phyloP scores from a whole-genome alignment of 2,797 vertebrate species.

The Gallirallus australis region DNA sequence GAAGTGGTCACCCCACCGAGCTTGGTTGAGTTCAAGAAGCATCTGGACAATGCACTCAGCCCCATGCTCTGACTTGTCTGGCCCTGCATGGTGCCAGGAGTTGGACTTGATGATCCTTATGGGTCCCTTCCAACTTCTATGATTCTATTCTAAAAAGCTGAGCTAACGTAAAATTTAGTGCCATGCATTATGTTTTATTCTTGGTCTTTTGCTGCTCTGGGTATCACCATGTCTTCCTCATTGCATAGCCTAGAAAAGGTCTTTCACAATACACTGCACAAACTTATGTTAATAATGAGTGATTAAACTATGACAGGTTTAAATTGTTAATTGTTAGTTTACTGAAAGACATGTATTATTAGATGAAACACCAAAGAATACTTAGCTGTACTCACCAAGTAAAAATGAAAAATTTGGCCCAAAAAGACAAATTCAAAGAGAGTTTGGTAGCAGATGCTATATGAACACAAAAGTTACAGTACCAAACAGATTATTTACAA shows the following conservation, averaged over 20 bases:
- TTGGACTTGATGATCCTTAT: too few species aligned
- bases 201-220: conserved; percentile 51
- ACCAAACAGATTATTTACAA: neutral
- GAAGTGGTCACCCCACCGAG: too few species aligned
- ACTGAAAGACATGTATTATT: neutral
- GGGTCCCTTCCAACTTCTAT: too few species aligned
- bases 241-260: conserved; percentile 80
- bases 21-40: too few species aligned
- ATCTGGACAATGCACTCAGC: too few species aligned
- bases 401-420: neutral
- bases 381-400: neutral
- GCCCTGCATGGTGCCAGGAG: too few species aligned
- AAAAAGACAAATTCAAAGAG: neutral
- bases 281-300: neutral
- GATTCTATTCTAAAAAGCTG: neutral
- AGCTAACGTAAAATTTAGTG: conserved; percentile 6
- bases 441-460: neutral
- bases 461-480: neutral
- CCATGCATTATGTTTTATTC: conserved; percentile 17
- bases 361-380: neutral
- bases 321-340: neutral
- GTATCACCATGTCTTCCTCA: conserved; percentile 79
- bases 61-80: too few species aligned
- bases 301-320: neutral
- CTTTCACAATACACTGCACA: conserved; percentile 62